phyloP scores from a whole-genome alignment of 2,888 invertebrate genomes.

The Lacanobia wlatinum region DNA sequence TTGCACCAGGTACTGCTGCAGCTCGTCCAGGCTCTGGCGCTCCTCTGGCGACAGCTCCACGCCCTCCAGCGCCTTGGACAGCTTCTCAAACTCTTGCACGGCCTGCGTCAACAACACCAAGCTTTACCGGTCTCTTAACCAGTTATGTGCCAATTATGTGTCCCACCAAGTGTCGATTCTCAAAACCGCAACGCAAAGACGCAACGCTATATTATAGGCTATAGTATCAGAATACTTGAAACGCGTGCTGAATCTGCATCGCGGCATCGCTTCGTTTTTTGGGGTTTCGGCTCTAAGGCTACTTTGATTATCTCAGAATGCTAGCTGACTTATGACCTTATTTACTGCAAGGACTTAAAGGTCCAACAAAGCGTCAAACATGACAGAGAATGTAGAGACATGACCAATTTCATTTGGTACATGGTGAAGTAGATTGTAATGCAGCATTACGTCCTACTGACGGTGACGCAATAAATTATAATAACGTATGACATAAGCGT shows the following conservation, averaged over 20 bases:
- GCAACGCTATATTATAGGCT: too few species aligned
- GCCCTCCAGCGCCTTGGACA: constrained; percentile 92
- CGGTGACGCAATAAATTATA: constrained; percentile 1
- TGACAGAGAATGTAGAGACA: not conserved
- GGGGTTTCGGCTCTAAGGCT: not conserved
- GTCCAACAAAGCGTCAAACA: too few species aligned
- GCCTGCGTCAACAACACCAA: constrained; percentile 84
- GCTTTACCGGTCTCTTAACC: too few species aligned
- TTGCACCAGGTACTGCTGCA: constrained; percentile 96
- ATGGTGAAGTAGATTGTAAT: constrained; percentile 4
- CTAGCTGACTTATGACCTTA: not conserved
- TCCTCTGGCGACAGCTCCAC: constrained; percentile 94
- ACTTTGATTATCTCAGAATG: not conserved
- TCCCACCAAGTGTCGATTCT: not conserved
- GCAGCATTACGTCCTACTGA: not conserved
- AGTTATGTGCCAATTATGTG: too few species aligned
- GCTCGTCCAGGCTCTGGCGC: constrained; percentile 94
- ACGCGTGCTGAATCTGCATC: constrained; percentile 1
- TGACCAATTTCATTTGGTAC: not conserved
- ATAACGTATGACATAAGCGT: constrained; percentile 19
- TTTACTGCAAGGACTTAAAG: too few species aligned
- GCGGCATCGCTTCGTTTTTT: not conserved
- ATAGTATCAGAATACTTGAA: not conserved
- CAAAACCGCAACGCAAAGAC: not conserved
- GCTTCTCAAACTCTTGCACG: constrained; percentile 93